phyloP scores from a whole-genome alignment of 2,797 vertebrate genomes.

The Hemibagrus guttatus region DNA sequence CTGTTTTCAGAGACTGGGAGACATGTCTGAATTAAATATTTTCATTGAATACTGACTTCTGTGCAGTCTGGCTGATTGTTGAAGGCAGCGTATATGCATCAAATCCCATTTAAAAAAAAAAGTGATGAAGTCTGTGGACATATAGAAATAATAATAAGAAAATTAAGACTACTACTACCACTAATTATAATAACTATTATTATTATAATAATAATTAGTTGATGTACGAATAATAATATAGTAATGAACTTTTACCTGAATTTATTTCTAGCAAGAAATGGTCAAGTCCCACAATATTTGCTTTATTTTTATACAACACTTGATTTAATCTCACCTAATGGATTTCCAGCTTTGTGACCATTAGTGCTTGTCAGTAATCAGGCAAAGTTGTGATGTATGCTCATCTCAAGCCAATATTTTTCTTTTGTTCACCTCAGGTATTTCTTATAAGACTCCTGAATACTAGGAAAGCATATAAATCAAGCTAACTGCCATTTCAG shows the following conservation, averaged over 20 bases:
- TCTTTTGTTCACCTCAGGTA: neutral
- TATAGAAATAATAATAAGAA: neutral
- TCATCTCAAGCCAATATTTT: neutral
- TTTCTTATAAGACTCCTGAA: neutral
- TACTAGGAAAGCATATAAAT: neutral
- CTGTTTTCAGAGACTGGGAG: neutral
- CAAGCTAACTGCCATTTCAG: neutral
- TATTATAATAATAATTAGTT: neutral
- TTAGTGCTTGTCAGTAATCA: neutral
- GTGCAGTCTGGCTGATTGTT: neutral
- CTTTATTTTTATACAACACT: neutral
- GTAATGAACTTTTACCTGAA: neutral
- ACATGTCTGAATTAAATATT: neutral
- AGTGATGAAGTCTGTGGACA: neutral
- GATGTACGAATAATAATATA: neutral
- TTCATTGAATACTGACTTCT: neutral
- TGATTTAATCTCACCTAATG: neutral
- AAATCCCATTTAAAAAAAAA: neutral
- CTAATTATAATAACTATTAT: too few species aligned
- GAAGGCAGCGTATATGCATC: neutral
- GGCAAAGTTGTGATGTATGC: neutral
- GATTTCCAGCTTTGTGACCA: neutral
- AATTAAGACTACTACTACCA: too few species aligned
- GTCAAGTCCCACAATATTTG: too few species aligned
- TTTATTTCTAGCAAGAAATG: conserved; percentile 4